phyloP scores from a whole-genome alignment of 1,140 invertebrate genomes.

The Drosophila teissieri region DNA sequence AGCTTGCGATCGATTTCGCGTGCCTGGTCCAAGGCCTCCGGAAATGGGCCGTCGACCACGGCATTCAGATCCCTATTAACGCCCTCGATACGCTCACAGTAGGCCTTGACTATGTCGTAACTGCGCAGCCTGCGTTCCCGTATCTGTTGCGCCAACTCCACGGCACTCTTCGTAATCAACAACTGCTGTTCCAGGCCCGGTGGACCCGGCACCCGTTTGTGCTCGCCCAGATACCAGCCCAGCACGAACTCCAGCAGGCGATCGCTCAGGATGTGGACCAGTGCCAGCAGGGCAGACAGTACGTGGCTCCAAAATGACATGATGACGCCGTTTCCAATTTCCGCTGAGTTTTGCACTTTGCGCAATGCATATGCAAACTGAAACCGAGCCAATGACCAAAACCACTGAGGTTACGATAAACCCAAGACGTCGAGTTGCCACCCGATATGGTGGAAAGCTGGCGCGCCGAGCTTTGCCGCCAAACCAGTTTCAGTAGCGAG shows the following conservation, averaged over 20 bases:
- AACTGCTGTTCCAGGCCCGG: slow-evolving; percentile 85
- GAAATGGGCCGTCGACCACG: slow-evolving; percentile 91
- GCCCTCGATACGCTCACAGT: slow-evolving; percentile 91
- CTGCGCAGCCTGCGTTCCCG: slow-evolving; percentile 87
- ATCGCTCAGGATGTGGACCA: slow-evolving; percentile 70
- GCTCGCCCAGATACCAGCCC: slow-evolving; percentile 69
- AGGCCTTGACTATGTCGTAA: slow-evolving; percentile 90
- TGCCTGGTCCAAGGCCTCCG: slow-evolving; percentile 91
- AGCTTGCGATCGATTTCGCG: slow-evolving; percentile 89
- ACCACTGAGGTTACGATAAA: slow-evolving; percentile 27
- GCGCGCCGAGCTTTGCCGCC: slow-evolving; percentile 20
- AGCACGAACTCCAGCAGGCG: slow-evolving; percentile 65
- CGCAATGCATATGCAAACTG: slow-evolving; percentile 26
- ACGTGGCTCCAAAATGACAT: slow-evolving; percentile 56
- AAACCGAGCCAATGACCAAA: neutral
- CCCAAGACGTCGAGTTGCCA: slow-evolving; percentile 28
- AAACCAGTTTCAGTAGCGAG: slow-evolving; percentile 23
- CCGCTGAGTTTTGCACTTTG: slow-evolving; percentile 36
- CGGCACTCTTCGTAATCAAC: slow-evolving; percentile 87
- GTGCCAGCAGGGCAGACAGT: slow-evolving; percentile 49
- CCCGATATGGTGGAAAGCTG: slow-evolving; percentile 27
- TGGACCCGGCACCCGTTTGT: slow-evolving; percentile 84
- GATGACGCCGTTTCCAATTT: slow-evolving; percentile 5
- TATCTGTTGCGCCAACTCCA: slow-evolving; percentile 88
- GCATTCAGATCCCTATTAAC: slow-evolving; percentile 93